These are phyloP conservation scores for Sebastes hubbsi DNA, from an alignment of 2,797 vertebrate species.

Conservation along the genomic window DNA sequence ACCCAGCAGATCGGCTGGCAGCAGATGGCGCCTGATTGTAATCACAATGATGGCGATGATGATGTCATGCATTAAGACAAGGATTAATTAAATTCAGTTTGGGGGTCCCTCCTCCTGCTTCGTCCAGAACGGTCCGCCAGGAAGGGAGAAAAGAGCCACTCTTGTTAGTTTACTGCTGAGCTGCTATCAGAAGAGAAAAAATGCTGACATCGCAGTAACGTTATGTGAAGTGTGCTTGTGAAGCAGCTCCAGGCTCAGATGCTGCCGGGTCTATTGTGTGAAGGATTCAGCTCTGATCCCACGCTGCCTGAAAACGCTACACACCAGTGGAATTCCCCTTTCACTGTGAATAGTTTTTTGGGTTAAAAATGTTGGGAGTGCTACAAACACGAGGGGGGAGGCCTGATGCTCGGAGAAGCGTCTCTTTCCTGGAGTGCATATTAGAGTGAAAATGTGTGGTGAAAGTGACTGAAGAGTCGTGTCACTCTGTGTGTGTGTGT, in stretches of 20 bases:
- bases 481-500: neutral
- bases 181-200: slow-evolving; percentile 10
- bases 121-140: neutral
- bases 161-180: slow-evolving; percentile 18
- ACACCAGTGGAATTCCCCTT: slow-evolving; percentile 36
- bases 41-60: slow-evolving; percentile 28
- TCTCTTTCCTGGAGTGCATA: neutral
- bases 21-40: slow-evolving; percentile 76
- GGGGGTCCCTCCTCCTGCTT: slow-evolving; percentile 6
- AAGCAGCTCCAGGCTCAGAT: slow-evolving; percentile 30
- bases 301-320: slow-evolving; percentile 1
- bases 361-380: slow-evolving; percentile 16
- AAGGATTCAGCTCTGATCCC: slow-evolving; percentile 34
- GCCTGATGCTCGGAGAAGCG: neutral
- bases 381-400: slow-evolving; percentile 4
- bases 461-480: slow-evolving; percentile 45
- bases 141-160: neutral
- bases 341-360: neutral
- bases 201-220: slow-evolving; percentile 37
- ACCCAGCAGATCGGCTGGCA: slow-evolving; percentile 47
- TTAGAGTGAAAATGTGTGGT: slow-evolving; percentile 41
- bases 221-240: slow-evolving; percentile 42
- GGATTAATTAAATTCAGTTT: slow-evolving; percentile 48
- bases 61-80: slow-evolving; percentile 54
- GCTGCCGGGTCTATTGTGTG: slow-evolving; percentile 24